Evolutionary conservation across 1,140 invertebrate genomes (phyloP).

Genomic region (Drosophila littoralis): DNA sequence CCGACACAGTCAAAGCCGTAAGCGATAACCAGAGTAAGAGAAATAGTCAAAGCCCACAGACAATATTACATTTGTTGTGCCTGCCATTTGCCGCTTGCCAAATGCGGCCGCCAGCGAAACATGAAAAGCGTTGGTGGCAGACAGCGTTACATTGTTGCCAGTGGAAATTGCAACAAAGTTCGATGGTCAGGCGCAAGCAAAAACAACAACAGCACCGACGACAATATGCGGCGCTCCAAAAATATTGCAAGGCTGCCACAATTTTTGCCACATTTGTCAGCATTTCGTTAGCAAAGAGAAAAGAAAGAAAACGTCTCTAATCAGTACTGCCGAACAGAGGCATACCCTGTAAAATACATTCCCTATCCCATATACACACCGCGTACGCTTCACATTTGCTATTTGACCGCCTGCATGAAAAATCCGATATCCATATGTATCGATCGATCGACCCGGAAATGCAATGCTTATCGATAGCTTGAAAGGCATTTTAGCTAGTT

Average conservation of each 20-base stretch:
- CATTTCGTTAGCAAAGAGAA: constrained; percentile 4
- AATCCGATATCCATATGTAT: not conserved
- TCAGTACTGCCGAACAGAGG: not conserved
- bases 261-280: constrained; percentile 46
- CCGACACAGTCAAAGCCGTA: constrained; percentile 12
- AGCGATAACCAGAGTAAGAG: constrained; percentile 9
- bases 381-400: too few relatives aligned
- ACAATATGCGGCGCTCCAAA: constrained; percentile 19
- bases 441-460: not conserved
- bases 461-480: too few relatives aligned
- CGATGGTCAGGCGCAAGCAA: not conserved
- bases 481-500: too few relatives aligned
- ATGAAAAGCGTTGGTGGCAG: constrained; percentile 29
- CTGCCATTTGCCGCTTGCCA: not conserved
- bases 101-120: constrained; percentile 11
- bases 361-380: too few relatives aligned
- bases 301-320: not conserved
- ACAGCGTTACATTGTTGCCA: constrained; percentile 26
- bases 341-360: not conserved
- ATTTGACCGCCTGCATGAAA: too few relatives aligned
- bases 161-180: constrained; percentile 38
- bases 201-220: constrained; percentile 2
- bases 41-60: constrained; percentile 10
- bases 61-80: constrained; percentile 12
- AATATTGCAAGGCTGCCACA: constrained; percentile 28